Evolutionary conservation across 2,113 vertebrate genomes (phyloP), one percentile per base, ranked within the genome.

Genomic region (Rhineura floridana): DNA sequence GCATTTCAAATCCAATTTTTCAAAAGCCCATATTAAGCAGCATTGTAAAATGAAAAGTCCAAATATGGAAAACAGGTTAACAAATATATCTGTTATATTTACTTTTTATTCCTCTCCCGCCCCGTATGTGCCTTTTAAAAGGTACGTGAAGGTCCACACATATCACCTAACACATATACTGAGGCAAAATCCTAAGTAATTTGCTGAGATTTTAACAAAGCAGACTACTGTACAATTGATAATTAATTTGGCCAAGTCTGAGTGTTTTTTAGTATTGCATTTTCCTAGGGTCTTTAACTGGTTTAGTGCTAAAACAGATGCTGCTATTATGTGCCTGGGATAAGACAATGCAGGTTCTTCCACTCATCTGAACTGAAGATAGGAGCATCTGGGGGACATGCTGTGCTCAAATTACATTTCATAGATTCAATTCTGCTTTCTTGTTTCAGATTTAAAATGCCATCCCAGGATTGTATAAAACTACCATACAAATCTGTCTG

Each of bases 1-100:
- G 59, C 55, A 67, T 65, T 83, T 83, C 80, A 83, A 88, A 67
- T 83, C 11, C 12, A 83, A 55, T 80, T 92, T 90, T 76, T 72
- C 11, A 44, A 89, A 78, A 39, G 90, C 65, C 84, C 23, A 15
- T 13, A 50, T 19, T 19, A 63, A 3, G 28, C 69, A 48, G 70
- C 12, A 65, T 3, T 50, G 39, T 42, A 85, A 52, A 78, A 79
- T 63, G 21, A 12, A 69, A 85, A 44, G 9, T 36, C 39, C 39
- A 83, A 79, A 55, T 82, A 65, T 84, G 36, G 19, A 67, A 63
- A 48, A 6, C 5, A 39, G 15, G 76, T 62, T 55, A 23, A 73
- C 6, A 85, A 76, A 33, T 85, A 11, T 62, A 85, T 42, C 73
- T 44, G 36, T 62, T 65, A 36, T 44, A 62, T 36, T 48, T 62